A percentile compares a stretch with the other conserved stretches of the same genome.
Conservation (phyloP, 2,888 invertebrate genomes). For the Phengaris arion region DNA sequence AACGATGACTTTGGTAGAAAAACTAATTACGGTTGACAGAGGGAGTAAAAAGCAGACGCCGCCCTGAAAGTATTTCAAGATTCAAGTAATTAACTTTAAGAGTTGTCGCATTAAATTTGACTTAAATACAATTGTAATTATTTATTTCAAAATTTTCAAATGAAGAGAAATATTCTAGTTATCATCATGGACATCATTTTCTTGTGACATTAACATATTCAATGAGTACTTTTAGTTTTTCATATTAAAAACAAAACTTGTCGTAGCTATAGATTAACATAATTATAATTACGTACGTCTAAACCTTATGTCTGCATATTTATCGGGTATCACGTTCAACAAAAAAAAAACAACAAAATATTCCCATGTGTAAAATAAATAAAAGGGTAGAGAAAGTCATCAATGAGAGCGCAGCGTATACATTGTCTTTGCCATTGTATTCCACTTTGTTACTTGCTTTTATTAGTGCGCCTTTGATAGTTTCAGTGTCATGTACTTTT, state of each 20-base stretch:
- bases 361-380: constrained; percentile 38
- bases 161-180: background rate
- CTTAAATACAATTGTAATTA: constrained; percentile 34
- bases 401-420: constrained; percentile 43
- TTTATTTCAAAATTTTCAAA: constrained; percentile 19
- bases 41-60: constrained; percentile 47
- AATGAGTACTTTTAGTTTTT: too few species aligned
- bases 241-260: too few species aligned
- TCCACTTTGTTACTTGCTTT: constrained; percentile 59
- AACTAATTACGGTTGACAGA: constrained; percentile 70
- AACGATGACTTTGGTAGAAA: constrained; percentile 65
- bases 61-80: constrained; percentile 43
- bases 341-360: constrained; percentile 37
- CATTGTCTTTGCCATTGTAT: constrained; percentile 48
- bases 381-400: constrained; percentile 41
- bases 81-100: constrained; percentile 45
- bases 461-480: constrained; percentile 66
- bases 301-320: background rate
- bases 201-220: background rate
- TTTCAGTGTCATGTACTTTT: constrained; percentile 60
- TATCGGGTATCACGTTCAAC: constrained; percentile 21
- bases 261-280: too few species aligned
- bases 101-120: constrained; percentile 43
- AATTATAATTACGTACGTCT: too few species aligned
- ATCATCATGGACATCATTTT: background rate